Base-by-base conservation (phyloP, 2,797 vertebrate genomes). In the Channallabes apus region DNA sequence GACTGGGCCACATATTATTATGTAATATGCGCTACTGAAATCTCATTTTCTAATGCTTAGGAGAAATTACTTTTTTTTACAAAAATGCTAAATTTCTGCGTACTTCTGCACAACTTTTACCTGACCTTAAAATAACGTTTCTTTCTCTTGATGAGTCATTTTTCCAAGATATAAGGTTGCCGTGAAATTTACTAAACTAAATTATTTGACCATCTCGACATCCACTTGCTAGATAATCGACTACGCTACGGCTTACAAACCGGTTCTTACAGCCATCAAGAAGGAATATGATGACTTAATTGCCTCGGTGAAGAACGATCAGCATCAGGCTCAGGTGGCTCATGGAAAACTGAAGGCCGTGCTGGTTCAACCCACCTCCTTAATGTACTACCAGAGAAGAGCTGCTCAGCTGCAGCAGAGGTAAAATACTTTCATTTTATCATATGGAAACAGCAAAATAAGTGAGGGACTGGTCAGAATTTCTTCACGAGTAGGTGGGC, bases 251-350 rank as follows among this genome's bases (percentile, higher is more conserved):
- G 84, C 91, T 32, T 94, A 94, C 85, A 95, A 93, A 90, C 91
- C 82, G 18, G 87, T 96, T 79, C 94, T 97, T 38, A 87, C 93
- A 86, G 91, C 90, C 86, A 93, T 96, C 88, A 96, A 95, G 86
- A 87, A 91, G 59, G 94, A 94, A 88, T 96, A 95, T 0, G 96
- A 96, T 65, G 71, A 88, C 2, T 87, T 93, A 85, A 93, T 96
- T 91, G 88, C 91, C 24, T 90, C 82, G 22, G 82, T 96, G 76
- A 94, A 94, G 89, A 91, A 88, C 77, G 88, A 79, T 84, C 85
- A 86, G 88, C 91, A 84, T 9, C 92, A 90, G 83, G 89, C 67
- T 32, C 84, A 87, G 87, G 82, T 78, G 83, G 86, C 91, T 61
- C 90, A 85, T 11, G 82, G 88, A 76, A 94, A 87, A 85, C 68